Conservation (phyloP, 2,797 vertebrate genomes). For the Phataginus tricuspis region DNA sequence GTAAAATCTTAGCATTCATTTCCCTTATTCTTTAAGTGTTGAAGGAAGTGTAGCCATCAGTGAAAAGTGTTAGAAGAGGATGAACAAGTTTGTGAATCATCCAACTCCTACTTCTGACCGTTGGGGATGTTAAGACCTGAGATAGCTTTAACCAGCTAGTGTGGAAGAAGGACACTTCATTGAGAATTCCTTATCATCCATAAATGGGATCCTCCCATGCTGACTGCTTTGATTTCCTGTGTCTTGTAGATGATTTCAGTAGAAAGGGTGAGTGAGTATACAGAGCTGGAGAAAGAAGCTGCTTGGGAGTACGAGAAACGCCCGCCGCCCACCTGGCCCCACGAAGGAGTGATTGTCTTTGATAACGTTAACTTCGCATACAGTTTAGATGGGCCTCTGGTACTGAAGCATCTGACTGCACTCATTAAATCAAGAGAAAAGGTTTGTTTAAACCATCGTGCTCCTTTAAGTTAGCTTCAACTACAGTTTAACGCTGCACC, state of each 20-base stretch:
- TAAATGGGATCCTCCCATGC: rapidly evolving
- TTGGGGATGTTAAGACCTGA: neutral
- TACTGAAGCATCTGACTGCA: conserved; percentile 93
- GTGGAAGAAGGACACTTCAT: neutral
- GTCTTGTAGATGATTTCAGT: conserved; percentile 93
- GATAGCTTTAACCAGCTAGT: neutral
- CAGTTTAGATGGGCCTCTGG: conserved; percentile 90
- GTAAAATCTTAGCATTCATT: neutral
- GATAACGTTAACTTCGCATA: conserved; percentile 95
- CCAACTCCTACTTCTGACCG: neutral
- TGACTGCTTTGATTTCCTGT: rapidly evolving
- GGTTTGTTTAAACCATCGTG: conserved; percentile 83
- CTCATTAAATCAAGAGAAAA: conserved; percentile 94
- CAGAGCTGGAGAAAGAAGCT: conserved; percentile 95
- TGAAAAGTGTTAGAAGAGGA: rapidly evolving
- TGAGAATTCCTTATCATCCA: too few relatives aligned
- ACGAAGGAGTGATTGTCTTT: conserved; percentile 91
- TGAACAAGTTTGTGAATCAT: neutral
- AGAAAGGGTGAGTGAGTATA: conserved; percentile 95
- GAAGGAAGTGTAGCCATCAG: neutral
- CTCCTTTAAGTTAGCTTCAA: neutral
- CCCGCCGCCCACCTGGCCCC: conserved; percentile 93
- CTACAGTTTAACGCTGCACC: rapidly evolving
- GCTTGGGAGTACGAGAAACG: conserved; percentile 92
- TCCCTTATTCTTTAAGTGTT: neutral